Evolutionary conservation across 2,113 vertebrate species (phyloP).

Genomic region (Cyanocitta stelleri): DNA sequence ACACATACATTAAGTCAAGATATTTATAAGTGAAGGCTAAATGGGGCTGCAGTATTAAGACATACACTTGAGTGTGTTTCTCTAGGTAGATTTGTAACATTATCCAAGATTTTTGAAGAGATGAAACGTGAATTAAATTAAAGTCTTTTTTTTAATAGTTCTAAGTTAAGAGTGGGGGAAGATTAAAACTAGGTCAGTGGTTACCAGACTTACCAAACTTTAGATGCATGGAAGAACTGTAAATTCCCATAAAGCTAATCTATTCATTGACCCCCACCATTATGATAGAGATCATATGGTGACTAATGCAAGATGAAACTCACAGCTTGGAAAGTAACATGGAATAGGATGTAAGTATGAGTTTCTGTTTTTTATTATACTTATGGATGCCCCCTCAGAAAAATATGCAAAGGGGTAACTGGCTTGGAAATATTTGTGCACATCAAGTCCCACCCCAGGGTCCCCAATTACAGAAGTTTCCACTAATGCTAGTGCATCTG

Average conservation of each 20-base stretch:
- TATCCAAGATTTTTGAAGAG: constrained; percentile 68
- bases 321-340: constrained; percentile 99
- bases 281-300: constrained; percentile 99
- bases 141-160: constrained; percentile 72
- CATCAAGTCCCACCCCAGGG: constrained; percentile 70
- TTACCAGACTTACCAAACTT: constrained; percentile 90
- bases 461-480: constrained; percentile 71
- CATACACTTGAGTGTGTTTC: constrained; percentile 73
- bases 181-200: constrained; percentile 77
- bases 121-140: constrained; percentile 66
- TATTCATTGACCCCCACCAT: constrained; percentile 99
- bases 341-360: constrained; percentile 99
- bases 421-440: constrained; percentile 76
- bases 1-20: constrained; percentile 67
- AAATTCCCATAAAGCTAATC: constrained; percentile 99
- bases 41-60: constrained; percentile 67
- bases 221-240: constrained; percentile 99
- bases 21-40: constrained; percentile 64
- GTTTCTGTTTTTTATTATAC: constrained; percentile 97
- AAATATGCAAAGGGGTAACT: constrained; percentile 99
- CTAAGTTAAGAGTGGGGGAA: constrained; percentile 76
- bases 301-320: constrained; percentile 99
- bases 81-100: constrained; percentile 71
- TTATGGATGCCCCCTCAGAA: constrained; percentile 98
- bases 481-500: constrained; percentile 63